These are phyloP conservation scores for Xanthorhoe spadicearia DNA, from an alignment of 2,888 invertebrate genomes.

Conservation along the genomic window DNA sequence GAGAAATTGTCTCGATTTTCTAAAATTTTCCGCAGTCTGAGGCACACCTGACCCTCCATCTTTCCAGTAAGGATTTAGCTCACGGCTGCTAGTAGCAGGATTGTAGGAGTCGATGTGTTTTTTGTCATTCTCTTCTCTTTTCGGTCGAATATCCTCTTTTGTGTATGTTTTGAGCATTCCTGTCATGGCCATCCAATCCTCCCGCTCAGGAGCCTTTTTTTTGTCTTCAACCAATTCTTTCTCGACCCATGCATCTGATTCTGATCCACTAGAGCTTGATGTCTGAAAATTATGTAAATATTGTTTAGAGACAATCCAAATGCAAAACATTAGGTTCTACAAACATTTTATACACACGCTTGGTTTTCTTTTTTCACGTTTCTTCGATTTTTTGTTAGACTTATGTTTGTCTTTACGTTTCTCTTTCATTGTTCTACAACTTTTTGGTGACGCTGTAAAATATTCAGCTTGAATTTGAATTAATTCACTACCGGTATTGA, in stretches of 20 bases:
- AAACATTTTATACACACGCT: constrained; percentile 47
- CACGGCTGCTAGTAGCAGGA: constrained; percentile 89
- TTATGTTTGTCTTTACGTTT: constrained; percentile 64
- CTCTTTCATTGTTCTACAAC: constrained; percentile 51
- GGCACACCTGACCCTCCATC: constrained; percentile 94
- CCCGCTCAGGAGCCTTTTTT: constrained; percentile 73
- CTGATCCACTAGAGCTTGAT: constrained; percentile 63
- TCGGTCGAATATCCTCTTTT: constrained; percentile 76
- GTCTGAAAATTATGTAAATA: constrained; percentile 49
- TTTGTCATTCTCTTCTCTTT: constrained; percentile 80
- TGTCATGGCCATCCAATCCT: constrained; percentile 92
- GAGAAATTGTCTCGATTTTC: constrained; percentile 66
- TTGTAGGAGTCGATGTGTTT: constrained; percentile 86
- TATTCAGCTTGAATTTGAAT: too few relatives aligned
- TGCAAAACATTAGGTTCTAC: neutral
- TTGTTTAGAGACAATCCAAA: neutral
- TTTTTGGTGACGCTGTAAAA: neutral
- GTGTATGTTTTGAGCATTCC: constrained; percentile 78
- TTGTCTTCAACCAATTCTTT: constrained; percentile 57
- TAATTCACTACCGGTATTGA: too few relatives aligned
- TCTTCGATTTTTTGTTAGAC: constrained; percentile 60
- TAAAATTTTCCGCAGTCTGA: constrained; percentile 64
- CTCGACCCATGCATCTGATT: constrained; percentile 87
- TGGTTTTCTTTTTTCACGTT: constrained; percentile 50
- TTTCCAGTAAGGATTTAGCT: constrained; percentile 97